phyloP scores from a whole-genome alignment of 2,797 vertebrate genomes.

The Pyrocephalus nanus region DNA sequence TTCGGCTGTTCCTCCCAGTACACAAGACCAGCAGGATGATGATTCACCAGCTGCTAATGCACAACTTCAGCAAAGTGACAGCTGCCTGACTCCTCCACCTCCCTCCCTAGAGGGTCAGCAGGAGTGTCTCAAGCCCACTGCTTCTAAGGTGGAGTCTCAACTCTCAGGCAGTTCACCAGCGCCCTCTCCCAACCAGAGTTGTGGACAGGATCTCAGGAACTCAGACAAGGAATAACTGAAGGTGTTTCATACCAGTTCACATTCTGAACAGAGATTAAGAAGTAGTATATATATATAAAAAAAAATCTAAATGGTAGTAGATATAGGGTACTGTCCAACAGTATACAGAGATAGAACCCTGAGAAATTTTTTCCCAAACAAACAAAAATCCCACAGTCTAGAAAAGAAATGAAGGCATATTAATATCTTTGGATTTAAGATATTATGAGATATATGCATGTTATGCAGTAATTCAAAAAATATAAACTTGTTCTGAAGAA shows the following conservation, averaged over 20 bases:
- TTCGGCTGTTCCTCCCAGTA: not conserved
- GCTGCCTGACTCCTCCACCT: not conserved
- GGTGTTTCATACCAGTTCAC: not conserved
- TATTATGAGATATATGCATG: slow-evolving; percentile 50
- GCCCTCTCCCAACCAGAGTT: not conserved
- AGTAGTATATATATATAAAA: not conserved
- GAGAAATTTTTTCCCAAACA: not conserved
- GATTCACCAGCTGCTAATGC: slow-evolving; percentile 49
- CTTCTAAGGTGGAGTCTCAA: not conserved
- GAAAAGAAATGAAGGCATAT: not conserved
- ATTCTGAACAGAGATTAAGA: not conserved
- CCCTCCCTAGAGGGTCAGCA: not conserved
- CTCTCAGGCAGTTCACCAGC: not conserved
- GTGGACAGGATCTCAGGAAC: not conserved
- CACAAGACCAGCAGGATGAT: slow-evolving; percentile 41
- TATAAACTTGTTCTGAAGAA: slow-evolving; percentile 1
- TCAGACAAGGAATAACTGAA: not conserved
- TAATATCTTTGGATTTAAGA: slow-evolving; percentile 33
- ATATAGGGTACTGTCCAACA: not conserved
- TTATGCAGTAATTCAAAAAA: not conserved
- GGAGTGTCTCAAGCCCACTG: not conserved
- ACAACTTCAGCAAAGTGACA: slow-evolving; percentile 12
- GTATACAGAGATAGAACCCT: not conserved
- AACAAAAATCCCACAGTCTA: slow-evolving; percentile 17
- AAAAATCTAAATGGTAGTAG: not conserved